Base-by-base conservation (phyloP, 2,113 vertebrate genomes). In the Pelmatolapia mariae region DNA sequence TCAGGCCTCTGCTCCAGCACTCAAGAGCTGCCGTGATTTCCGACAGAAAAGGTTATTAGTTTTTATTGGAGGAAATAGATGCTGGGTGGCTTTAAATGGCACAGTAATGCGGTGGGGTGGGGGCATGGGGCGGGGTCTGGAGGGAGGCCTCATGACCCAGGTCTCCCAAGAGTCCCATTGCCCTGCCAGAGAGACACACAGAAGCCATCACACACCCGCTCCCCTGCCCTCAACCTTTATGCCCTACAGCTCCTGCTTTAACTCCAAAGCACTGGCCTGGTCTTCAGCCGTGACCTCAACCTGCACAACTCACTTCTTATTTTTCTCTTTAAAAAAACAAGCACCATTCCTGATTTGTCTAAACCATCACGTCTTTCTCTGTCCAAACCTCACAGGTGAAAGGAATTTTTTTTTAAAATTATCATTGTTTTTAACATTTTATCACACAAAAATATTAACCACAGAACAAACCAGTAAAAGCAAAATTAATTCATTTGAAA, bases 1-100 rank as follows among this genome's bases (percentile, higher is more conserved):
- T 88, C 89, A 85, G 93, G 94, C 94, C 93, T 90, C 89, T 92
- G 93, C 90, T 92, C 93, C 88, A 91, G 93, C 93, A 95, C 94
- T 96, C 91, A 88, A 95, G 94, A 94, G 94, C 94, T 89, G 93
- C 92, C 86, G 92, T 95, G 95, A 96, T 97, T 96, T 96, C 93
- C 93, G 93, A 96, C 96, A 96, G 96, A 95, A 96, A 96, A 96
- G 96, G 96, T 96, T 96, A 96, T 96, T 96, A 95, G 95, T 94
- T 96, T 96, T 97, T 97, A 97, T 96, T 96, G 96, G 96, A 96
- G 96, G 96, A 97, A 97, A 97, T 96, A 97, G 96, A 96, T 96
- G 95, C 95, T 96, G 94, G 92, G 95, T 94, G 95, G 94, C 95
- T 96, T 97, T 96, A 96, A 97, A 97, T 96, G 96, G 95, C 94